phyloP scores from a whole-genome alignment of 1,140 invertebrate species.

The Pristionchus pacificus region DNA sequence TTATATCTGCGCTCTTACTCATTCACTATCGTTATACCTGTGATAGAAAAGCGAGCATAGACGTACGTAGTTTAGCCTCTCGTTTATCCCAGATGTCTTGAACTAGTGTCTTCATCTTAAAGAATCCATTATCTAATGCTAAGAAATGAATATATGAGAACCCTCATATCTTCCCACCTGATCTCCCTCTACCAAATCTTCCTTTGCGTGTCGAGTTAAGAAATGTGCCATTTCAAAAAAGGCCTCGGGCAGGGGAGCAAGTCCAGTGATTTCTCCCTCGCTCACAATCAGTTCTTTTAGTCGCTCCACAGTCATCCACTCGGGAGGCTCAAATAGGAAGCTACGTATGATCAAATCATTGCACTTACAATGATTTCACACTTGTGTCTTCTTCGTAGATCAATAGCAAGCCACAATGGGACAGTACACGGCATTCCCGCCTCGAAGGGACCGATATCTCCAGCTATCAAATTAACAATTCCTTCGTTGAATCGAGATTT shows the following conservation, averaged over 20 bases:
- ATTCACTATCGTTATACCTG: too few relatives aligned
- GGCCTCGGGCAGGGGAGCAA: conserved; percentile 5
- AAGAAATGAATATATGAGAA: not conserved
- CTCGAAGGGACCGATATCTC: conserved; percentile 23
- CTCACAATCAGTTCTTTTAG: conserved; percentile 8
- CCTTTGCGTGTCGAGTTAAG: conserved; percentile 12
- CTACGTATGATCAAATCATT: not conserved
- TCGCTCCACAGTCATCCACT: conserved; percentile 18
- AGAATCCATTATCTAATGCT: not conserved
- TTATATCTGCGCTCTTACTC: too few relatives aligned
- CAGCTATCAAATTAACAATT: conserved; percentile 17
- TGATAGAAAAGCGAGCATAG: not conserved
- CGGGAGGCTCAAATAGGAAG: conserved; percentile 3
- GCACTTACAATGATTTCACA: conserved; percentile 9
- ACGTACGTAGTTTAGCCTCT: not conserved
- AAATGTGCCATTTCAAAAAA: conserved; percentile 26
- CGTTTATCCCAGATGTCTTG: not conserved
- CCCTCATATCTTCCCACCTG: too few relatives aligned
- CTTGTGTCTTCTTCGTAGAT: conserved; percentile 12
- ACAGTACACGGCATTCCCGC: conserved; percentile 8
- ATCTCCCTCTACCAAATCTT: conserved; percentile 15
- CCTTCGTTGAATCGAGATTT: too few relatives aligned
- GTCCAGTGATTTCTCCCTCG: conserved; percentile 9
- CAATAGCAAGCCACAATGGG: conserved; percentile 16
- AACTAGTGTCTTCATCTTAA: not conserved